Base-by-base conservation (phyloP, 2,888 invertebrate species). In the Itoplectis maculator region DNA sequence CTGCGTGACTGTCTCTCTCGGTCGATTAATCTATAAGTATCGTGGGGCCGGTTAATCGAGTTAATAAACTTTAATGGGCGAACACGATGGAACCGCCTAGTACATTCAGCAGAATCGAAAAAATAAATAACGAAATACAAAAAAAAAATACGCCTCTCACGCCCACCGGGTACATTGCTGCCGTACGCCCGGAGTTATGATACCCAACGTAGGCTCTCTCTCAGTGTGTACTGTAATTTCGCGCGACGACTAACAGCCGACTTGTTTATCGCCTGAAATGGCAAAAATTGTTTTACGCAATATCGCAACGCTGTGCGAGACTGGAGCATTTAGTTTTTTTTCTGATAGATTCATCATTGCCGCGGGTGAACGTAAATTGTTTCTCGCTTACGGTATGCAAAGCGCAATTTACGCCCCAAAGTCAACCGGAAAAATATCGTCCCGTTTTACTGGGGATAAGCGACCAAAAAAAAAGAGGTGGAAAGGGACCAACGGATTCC, bases 31-130 rank as follows among this genome's bases (percentile, higher is more conserved):
- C 23, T 63, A 42, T 68, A 74, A 77, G 68, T 73, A 81, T 80
- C 69, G 75, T 73, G 68, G 74, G 74, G 45, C n/a, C 47, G 70
- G 66, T 75, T 75, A 79, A 82, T 82, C 82, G 79, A 82, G 75
- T 72, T 79, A 72, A 82, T 82, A 82, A 82, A 82, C 74, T 79
- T 59, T 65, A 75, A 79, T 75, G 79, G 79, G 65, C 65, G 70
- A 56, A 70, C 66, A 49, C 51, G 65, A 5, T 5, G 15, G 63
- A 47, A 74, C 68, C 75, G 70, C 78, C 82, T 73, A 54, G 47
- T 66, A 69, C 45, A 69, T 51, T 77, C 42, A 56, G 20, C 35
- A 13, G 65, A 74, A 70, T 37, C n/a, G 18, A 13, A 37, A 68
- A 51, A 68, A 2, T 23, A 5, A 2, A 6, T 13, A 13, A 6